Conservation (phyloP, 2,797 vertebrate species). For the Craterocephalus amniculus region DNA sequence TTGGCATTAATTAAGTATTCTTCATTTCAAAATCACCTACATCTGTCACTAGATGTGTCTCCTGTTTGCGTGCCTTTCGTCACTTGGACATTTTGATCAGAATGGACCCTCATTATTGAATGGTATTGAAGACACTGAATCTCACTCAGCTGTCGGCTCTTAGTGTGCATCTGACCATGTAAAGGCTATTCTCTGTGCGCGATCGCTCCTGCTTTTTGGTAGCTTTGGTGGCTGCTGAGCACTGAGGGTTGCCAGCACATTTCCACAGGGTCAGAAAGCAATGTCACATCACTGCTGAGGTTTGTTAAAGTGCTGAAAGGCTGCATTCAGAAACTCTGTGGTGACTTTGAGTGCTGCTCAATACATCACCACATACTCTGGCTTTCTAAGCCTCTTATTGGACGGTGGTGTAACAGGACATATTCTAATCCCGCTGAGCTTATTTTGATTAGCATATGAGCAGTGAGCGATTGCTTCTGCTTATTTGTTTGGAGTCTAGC, state of each 20-base stretch:
- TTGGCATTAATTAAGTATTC: background rate
- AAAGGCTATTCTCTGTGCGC: constrained; percentile 52
- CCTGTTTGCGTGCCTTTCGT: constrained; percentile 17
- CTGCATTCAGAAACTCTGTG: constrained; percentile 38
- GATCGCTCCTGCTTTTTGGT: constrained; percentile 52
- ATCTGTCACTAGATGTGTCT: background rate
- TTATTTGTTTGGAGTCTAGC: constrained; percentile 55
- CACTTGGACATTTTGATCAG: constrained; percentile 38
- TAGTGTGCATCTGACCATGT: constrained; percentile 40
- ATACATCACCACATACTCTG: constrained; percentile 36
- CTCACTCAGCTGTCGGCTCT: constrained; percentile 37
- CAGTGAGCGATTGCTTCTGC: constrained; percentile 49
- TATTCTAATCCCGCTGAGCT: constrained; percentile 63
- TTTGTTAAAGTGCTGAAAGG: constrained; percentile 41
- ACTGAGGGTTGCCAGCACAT: constrained; percentile 50
- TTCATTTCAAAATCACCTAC: background rate
- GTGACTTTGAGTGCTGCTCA: constrained; percentile 38
- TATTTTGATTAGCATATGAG: constrained; percentile 60
- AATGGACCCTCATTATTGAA: constrained; percentile 20
- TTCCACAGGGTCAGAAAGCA: constrained; percentile 53
- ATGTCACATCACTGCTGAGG: constrained; percentile 29
- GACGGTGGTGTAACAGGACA: constrained; percentile 54
- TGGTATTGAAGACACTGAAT: constrained; percentile 41
- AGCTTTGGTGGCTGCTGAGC: constrained; percentile 30
- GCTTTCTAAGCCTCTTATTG: constrained; percentile 69